Evolutionary conservation across 2,113 vertebrate species (phyloP), one percentile per base, ranked within the genome.

Genomic region (Phalacrocorax carbo): DNA sequence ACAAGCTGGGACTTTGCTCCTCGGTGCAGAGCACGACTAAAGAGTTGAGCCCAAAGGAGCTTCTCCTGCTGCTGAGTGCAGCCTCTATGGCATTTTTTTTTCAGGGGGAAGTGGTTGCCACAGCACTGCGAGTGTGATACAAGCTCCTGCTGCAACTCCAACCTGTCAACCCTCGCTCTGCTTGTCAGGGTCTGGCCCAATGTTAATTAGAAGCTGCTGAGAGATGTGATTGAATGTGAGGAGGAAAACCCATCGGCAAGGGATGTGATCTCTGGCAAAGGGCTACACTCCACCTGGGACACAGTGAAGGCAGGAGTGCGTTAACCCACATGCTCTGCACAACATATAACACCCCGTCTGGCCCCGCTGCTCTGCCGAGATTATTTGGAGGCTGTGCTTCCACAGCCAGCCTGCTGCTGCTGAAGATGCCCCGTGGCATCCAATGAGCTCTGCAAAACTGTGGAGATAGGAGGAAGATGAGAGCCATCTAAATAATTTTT

Each of bases 31-130:
- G 21, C 51, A 38, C 5, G 2, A 29, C 17, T 5, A 10, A 82
- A 46, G 61, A 26, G 27, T 10, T 75, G 69, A 82, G 54, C 23
- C 42, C 36, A 32, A 23, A 40, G 32, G 15, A 36, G 46, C 7
- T 27, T 52, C 44, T 21, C 36, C 1, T 6, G 54, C 65, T 0
- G 5, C 65, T 0, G 5, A 13, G 38, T 26, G 1, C 75, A 48
- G 86, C 40, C n/a, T 25, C 46, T 9, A 7, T 17, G 4, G 13
- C 9, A 3, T 4, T 10, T 2, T 3, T 29, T 55, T 68, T 68
- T 13, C 0, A 0, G 4, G 48, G 14, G n/a, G 51, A 49, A 26
- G 44, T 3, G 0, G 21, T 57, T 62, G 25, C 32, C 62, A 26
- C 44, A 36, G 25, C 25, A 52, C 55, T 20, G 32, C 38, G 15